Conservation (phyloP, 2,797 vertebrate genomes). For the Otolemur crassicaudatus region DNA sequence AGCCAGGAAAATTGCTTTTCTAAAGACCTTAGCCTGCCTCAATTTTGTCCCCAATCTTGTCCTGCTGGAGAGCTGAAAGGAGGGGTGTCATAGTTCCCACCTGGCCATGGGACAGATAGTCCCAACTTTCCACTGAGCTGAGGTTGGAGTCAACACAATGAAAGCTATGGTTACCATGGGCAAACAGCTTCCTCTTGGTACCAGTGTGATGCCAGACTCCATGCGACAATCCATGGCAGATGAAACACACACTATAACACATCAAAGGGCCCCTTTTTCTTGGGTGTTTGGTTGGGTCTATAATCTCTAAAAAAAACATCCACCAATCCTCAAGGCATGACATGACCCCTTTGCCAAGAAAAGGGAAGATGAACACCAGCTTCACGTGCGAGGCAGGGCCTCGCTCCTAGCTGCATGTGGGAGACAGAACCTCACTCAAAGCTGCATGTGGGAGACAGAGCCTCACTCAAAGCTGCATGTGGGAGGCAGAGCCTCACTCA, state of each 20-base stretch:
- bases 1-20: neutral
- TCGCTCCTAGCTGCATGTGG: too few relatives aligned
- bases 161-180: conserved; percentile 11
- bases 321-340: neutral
- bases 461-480: too few relatives aligned
- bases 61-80: neutral
- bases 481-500: too few relatives aligned
- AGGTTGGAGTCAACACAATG: conserved; percentile 59
- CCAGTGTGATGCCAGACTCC: neutral
- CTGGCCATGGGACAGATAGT: neutral
- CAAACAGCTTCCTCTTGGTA: conserved; percentile 59
- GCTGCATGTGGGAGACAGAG: too few relatives aligned
- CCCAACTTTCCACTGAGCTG: neutral
- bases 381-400: too few relatives aligned
- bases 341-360: neutral
- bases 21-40: neutral
- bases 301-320: neutral
- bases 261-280: neutral
- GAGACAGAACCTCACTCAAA: too few relatives aligned
- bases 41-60: neutral
- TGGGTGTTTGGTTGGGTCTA: neutral
- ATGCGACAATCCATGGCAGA: conserved; percentile 51
- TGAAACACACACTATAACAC: neutral
- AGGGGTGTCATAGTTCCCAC: neutral
- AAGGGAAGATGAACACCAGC: neutral